Evolutionary conservation across 2,113 vertebrate genomes (phyloP).

Genomic region (Prionailurus bengalensis): DNA sequence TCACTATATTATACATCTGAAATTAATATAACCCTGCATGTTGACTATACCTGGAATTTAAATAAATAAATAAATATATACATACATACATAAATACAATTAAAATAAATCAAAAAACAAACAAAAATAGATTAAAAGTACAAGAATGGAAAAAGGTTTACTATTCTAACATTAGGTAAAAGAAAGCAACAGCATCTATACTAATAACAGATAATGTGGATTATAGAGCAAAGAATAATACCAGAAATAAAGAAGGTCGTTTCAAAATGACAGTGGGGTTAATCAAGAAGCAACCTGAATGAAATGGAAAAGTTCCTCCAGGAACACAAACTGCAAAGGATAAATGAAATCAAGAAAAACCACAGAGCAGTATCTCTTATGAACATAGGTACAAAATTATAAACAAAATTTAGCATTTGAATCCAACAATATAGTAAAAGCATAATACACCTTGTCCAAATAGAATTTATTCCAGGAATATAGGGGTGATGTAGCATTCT

Average conservation of each 20-base stretch:
- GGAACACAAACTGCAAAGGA: not conserved
- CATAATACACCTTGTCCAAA: not conserved
- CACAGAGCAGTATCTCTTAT: not conserved
- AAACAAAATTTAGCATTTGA: slow-evolving; percentile 43
- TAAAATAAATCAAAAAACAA: no score
- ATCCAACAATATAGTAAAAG: not conserved
- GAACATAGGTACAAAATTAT: not conserved
- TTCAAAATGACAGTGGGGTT: not conserved
- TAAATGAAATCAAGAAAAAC: not conserved
- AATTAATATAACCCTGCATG: no score
- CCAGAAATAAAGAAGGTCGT: not conserved
- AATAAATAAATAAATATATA: not conserved
- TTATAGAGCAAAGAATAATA: not conserved
- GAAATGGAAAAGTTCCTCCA: not conserved
- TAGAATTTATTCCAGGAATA: not conserved
- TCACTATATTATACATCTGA: no score
- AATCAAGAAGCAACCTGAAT: not conserved
- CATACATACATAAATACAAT: no score
- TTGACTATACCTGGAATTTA: not conserved
- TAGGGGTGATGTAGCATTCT: not conserved
- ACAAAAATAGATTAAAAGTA: not conserved
- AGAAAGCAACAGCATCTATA: not conserved
- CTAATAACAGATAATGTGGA: not conserved
- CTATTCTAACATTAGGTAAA: not conserved
- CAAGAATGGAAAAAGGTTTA: not conserved